Conservation (phyloP, 2,113 vertebrate species). For the Rhombomys opimus region DNA sequence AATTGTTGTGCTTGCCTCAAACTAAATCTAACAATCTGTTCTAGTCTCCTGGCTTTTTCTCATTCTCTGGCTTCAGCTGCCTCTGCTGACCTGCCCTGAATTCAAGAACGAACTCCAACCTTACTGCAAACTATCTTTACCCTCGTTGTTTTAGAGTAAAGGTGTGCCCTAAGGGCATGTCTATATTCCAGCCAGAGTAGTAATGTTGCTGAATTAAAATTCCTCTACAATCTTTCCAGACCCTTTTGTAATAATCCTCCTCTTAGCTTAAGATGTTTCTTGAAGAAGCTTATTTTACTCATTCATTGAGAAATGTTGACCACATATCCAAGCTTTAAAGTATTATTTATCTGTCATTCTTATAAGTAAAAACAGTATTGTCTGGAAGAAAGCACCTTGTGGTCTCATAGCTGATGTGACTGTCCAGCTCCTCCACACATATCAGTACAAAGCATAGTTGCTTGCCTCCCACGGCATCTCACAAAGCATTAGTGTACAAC, state of each 20-base stretch:
- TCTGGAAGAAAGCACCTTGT: not conserved
- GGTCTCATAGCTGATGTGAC: not conserved
- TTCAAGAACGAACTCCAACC: no score
- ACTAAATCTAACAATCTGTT: no score
- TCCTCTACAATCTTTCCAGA: not conserved
- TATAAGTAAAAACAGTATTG: not conserved
- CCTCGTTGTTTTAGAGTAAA: no score
- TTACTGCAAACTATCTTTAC: no score
- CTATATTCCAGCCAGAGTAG: no score
- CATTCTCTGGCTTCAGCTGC: no score
- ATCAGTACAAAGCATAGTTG: not conserved
- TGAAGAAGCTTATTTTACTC: not conserved
- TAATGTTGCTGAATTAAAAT: no score
- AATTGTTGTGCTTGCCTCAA: no score
- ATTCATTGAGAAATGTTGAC: not conserved
- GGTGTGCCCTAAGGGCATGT: no score
- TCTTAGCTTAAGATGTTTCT: constrained; percentile 31
- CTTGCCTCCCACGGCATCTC: not conserved
- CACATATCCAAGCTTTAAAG: constrained; percentile 4
- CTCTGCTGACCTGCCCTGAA: no score
- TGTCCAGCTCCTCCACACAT: not conserved
- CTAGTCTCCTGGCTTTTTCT: no score
- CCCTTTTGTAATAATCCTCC: not conserved
- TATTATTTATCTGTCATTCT: not conserved
- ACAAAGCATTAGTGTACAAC: not conserved